Conservation (phyloP, 1,140 invertebrate genomes). For the Palaemon carinicauda region DNA sequence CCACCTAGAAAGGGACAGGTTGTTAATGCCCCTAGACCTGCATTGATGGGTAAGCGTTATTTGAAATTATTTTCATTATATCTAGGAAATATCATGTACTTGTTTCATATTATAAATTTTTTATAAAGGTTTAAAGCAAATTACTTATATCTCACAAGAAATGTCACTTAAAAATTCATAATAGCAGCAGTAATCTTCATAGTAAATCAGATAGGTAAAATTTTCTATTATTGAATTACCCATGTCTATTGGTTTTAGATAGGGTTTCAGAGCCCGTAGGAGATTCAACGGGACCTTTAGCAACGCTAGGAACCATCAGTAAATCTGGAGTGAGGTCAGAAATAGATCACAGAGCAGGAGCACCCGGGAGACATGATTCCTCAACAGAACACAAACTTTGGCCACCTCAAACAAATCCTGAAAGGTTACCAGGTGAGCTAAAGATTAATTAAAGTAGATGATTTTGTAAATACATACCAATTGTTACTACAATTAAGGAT, state of each 20-base stretch:
- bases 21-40: conserved; percentile 21
- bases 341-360: not conserved
- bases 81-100: too few relatives aligned
- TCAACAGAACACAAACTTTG: not conserved
- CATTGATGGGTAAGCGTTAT: conserved; percentile 9
- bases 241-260: too few relatives aligned
- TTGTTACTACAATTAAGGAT: too few relatives aligned
- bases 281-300: not conserved
- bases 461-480: not conserved
- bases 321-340: not conserved
- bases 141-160: too few relatives aligned
- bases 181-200: too few relatives aligned
- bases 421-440: not conserved
- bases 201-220: too few relatives aligned
- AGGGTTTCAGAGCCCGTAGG: too few relatives aligned
- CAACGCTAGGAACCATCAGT: not conserved
- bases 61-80: not conserved
- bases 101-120: too few relatives aligned
- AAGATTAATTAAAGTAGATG: too few relatives aligned
- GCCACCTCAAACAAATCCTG: not conserved
- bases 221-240: too few relatives aligned
- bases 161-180: too few relatives aligned
- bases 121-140: too few relatives aligned
- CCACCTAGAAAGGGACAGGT: conserved; percentile 21
- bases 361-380: not conserved